These are phyloP conservation scores for Drosophila obscura DNA, from an alignment of 1,140 invertebrate species.

Conservation along the genomic window DNA sequence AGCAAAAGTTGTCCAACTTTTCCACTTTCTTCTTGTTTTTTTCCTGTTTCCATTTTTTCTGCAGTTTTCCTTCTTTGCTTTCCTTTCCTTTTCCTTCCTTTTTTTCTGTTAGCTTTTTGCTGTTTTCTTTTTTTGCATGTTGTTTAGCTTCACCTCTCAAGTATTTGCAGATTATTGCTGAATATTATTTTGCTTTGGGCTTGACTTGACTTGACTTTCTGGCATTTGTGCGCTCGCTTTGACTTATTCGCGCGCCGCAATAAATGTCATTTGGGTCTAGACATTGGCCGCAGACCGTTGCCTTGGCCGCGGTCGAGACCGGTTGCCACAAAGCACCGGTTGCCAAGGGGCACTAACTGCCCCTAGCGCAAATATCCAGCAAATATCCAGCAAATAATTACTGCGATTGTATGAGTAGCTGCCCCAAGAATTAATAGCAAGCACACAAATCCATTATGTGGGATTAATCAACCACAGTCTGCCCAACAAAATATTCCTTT, in stretches of 20 bases:
- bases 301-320: not conserved
- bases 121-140: constrained; percentile 25
- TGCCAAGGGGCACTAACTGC: too few species aligned
- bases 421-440: too few species aligned
- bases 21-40: constrained; percentile 26
- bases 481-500: too few species aligned
- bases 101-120: constrained; percentile 34
- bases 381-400: too few species aligned
- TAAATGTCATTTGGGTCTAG: constrained; percentile 72
- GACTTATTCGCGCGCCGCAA: constrained; percentile 57
- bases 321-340: too few species aligned
- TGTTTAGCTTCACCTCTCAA: constrained; percentile 26
- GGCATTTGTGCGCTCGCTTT: constrained; percentile 62
- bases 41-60: not conserved
- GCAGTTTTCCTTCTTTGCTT: not conserved
- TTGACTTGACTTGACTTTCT: not conserved
- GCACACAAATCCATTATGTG: too few species aligned
- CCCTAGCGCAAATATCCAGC: too few species aligned
- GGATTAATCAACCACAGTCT: too few species aligned
- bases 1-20: constrained; percentile 47
- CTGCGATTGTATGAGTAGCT: too few species aligned
- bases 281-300: constrained; percentile 40
- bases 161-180: constrained; percentile 50
- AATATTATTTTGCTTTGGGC: constrained; percentile 10
- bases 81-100: constrained; percentile 8